Base-by-base conservation (phyloP, 2,113 vertebrate genomes). In the Vidua macroura region DNA sequence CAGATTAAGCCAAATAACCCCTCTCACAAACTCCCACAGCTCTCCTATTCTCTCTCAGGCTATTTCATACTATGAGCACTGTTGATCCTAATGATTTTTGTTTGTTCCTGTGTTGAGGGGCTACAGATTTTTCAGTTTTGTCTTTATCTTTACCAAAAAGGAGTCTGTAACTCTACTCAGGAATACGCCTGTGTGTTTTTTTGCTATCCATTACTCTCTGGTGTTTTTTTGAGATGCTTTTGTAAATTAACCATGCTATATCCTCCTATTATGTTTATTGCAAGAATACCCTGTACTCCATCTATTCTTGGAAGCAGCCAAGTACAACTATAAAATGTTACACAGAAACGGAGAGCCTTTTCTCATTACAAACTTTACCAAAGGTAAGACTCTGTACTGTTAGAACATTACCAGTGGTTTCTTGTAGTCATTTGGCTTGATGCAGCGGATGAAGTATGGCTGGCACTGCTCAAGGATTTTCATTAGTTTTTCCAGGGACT, bases 401-500 rank as follows among this genome's bases (percentile, higher is more conserved):
- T 51, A 48, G 73, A 88, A 75, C 63, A 56, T 98, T 98, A 99
- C 99, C 99, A 98, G 96, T 5, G 99, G 99, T 96, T 99, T 99
- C 98, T 99, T 99, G 97, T 97, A 98, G 92, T 99, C 98, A 7
- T 99, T 99, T 82, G 99, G 99, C 95, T 99, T 99, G 93, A 99
- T 98, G 97, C 99, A 99, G 92, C 99, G 99, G 55, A 99, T 97
- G 90, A 99, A 99, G 91, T 98, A 99, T 3, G 99, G 99, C 96
- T 99, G 98, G 91, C 99, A 99, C 30, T 66, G 97, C 24, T 97
- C 96, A 90, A 99, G 97, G 33, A 99, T 98, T 97, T 99, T 99
- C 99, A 99, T 99, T 83, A 99, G 98, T 58, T 99, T 98, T 28
- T 99, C 99, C 96, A 99, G 97, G 28, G 99, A 99, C 95, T 98